Percentiles rank a stretch among this genome's conserved stretches.
Evolutionary conservation across 2,113 vertebrate genomes (phyloP).

Genomic region (Mustela nigripes): DNA sequence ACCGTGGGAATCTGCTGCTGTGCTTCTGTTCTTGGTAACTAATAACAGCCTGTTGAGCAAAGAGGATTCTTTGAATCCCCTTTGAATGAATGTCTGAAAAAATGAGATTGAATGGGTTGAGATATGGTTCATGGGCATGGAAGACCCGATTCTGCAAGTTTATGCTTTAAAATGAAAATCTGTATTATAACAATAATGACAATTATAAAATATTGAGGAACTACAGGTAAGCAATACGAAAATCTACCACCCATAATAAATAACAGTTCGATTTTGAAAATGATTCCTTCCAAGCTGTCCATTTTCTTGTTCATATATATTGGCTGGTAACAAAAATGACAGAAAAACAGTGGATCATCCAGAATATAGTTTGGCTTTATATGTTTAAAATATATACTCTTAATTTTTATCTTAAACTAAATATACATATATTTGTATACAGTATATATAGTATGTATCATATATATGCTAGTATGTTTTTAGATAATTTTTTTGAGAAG

Average conservation of each 20-base stretch:
- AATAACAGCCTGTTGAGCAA: neutral
- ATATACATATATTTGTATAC: neutral
- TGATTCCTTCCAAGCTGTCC: neutral
- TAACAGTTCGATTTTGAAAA: neutral
- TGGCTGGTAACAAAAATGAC: neutral
- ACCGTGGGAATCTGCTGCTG: neutral
- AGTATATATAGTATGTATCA: neutral
- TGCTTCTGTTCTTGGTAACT: too few species aligned
- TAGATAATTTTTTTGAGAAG: neutral
- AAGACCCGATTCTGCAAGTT: neutral
- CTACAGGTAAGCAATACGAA: neutral
- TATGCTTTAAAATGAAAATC: neutral
- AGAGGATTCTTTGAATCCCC: neutral
- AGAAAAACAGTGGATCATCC: neutral
- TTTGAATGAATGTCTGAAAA: neutral
- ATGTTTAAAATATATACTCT: neutral
- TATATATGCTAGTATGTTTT: neutral
- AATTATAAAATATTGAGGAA: neutral
- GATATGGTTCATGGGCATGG: fast-evolving
- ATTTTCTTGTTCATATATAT: neutral
- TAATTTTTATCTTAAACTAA: neutral
- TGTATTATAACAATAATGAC: neutral
- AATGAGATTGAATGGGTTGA: neutral
- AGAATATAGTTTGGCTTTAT: neutral
- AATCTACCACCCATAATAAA: neutral